These are phyloP conservation scores for Trachythela sp. DNA, from an alignment of 64 coral and sea anemone species.

Conservation along the genomic window DNA sequence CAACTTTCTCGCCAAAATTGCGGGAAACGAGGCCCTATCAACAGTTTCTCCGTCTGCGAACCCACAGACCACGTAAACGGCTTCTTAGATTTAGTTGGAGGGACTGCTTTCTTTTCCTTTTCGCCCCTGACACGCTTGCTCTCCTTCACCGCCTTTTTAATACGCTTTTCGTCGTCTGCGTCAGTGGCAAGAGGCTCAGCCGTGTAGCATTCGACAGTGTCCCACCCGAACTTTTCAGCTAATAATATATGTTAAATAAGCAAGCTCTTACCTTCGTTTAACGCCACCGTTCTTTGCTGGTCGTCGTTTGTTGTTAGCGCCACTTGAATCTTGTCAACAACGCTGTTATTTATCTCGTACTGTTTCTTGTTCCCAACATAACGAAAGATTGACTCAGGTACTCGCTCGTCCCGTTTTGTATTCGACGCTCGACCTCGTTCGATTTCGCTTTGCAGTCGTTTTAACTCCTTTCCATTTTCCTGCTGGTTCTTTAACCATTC, in stretches of 20 bases:
- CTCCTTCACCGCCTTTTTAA: constrained; percentile 38
- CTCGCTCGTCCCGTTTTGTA: neutral
- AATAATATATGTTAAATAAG: constrained; percentile 40
- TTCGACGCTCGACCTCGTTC: neutral
- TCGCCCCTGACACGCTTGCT: constrained; percentile 20
- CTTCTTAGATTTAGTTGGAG: neutral
- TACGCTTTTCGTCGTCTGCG: constrained; percentile 28
- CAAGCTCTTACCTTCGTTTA: constrained; percentile 37
- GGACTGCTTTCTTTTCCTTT: neutral
- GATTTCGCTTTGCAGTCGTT: neutral
- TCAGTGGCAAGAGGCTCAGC: constrained; percentile 38
- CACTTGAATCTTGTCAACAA: neutral
- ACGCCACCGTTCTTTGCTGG: neutral
- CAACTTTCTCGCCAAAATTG: constrained; percentile 9
- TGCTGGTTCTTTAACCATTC: neutral
- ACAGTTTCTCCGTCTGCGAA: neutral
- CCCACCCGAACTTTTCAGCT: constrained; percentile 45
- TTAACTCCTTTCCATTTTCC: neutral
- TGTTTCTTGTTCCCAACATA: constrained; percentile 41
- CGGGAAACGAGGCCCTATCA: neutral
- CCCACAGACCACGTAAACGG: neutral
- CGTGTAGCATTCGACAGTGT: constrained; percentile 31
- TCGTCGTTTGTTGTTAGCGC: neutral
- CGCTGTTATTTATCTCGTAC: constrained; percentile 14
- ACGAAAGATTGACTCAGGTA: neutral